Base-by-base conservation (phyloP, 2,888 invertebrate genomes). In the Mythimna albipuncta region DNA sequence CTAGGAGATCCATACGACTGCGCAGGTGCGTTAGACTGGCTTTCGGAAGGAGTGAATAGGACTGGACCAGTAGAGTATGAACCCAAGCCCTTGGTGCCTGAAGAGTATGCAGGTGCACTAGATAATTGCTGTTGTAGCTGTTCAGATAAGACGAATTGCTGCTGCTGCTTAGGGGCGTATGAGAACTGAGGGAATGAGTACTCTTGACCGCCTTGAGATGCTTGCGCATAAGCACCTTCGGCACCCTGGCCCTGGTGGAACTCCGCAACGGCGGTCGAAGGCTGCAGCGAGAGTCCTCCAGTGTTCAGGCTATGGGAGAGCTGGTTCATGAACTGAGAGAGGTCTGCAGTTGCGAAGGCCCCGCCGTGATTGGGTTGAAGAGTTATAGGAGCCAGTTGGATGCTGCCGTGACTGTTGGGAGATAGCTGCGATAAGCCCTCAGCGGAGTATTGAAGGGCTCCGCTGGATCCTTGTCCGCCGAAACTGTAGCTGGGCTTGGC, bases 1-100 rank as follows among this genome's bases (percentile, higher is more conserved):
- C 85, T 91, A 19, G 91, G 90, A 65, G 90, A 85, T 21, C 89
- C 90, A 69, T 93, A 94, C 26, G 82, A 88, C 13, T 90, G 77
- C 54, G 85, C 64, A 35, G 90, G 90, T 38, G 84, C 83, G 41
- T 82, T 81, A 57, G 88, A 86, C 11, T 94, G 91, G 61, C 90
- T 85, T 61, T 93, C 91, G 16, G 90, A 85, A 26, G 96, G 96
- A 72, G 90, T 91, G 79, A 96, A 96, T 19, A 95, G 82, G 11
- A 96, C 95, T 21, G 96, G 96, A 35, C 95, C 94, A 71, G 95
- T 95, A 32, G 95, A 93, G 64, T 93, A 96, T 21, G 95, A 94
- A 52, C 96, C 93, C 26, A 96, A 89, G 38, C 96, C 96, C 80
- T 96, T 96, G n/a, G 92, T 90, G 54, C 94, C 94, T 52, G 92